Evolutionary conservation across 2,888 invertebrate species (phyloP), one percentile per base, ranked within the genome.

Genomic region (Drosophila trichaetosa): DNA sequence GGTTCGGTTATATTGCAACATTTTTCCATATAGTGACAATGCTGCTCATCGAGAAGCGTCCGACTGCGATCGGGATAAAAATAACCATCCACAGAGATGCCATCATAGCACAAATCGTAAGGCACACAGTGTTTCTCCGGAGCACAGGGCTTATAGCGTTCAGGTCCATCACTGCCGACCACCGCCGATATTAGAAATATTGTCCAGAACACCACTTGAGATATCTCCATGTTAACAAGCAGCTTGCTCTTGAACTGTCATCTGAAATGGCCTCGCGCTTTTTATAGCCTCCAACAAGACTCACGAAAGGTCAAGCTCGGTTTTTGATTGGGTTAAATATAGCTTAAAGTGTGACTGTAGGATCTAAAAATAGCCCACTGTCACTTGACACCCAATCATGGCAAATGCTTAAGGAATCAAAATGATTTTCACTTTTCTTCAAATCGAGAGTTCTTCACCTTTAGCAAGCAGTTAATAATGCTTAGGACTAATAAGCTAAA

Each of bases 21-120:
- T 56, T 85, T 85, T 27, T 85, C 84, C 84, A 78, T 83, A 29
- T 86, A 86, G 36, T 86, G 83, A 4, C 84, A 84, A 29, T 69
- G 66, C 8, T 65, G 33, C 46, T 77, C 80, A 27, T 84, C 84
- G 48, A 56, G 29, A 6, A 65, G 27, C 0, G 77, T 86, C 0
- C 84, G 64, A 54, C 77, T 84, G 5, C 72, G 80, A 66, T 84
- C 87, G 10, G 82, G 76, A 63, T 86, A 86, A 54, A 77, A 83
- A 11, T 73, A 60, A 5, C 79, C 80, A 11, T 80, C 83, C 6
- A 83, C 66, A 18, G 42, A 46, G n/a, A 83, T n/a, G 6, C 83
- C 86, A 49, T 86, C 84, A 11, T 75, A 73, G 69, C 87, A 85
- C n/a, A 69, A 61, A 24, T 82, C 75, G 27, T 76, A 78, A 8